Evolutionary conservation across 2,797 vertebrate species (phyloP), one percentile per base, ranked within the genome.

Genomic region (Gymnodraco acuticeps): DNA sequence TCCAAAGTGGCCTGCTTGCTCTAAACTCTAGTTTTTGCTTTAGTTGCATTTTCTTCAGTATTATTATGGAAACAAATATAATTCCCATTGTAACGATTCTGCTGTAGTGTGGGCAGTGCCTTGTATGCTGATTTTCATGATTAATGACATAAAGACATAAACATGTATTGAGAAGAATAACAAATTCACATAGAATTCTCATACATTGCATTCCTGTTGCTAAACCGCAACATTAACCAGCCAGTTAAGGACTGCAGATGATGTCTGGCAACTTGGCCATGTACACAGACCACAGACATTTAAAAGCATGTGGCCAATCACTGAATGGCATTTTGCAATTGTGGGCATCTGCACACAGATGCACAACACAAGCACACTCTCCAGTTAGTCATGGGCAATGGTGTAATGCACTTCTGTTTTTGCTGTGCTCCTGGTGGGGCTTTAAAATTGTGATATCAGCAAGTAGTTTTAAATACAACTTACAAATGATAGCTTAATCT

Each of bases 1-100:
- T 95, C 93, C 93, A 93, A 87, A 89, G 73, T 79, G 80, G 86
- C 77, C 82, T 67, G 62, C 62, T 75, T 74, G 84, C 85, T 85
- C 75, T 64, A 77, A 88, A 84, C 80, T 70, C 80, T 80, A 72
- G 82, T 83, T 90, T 27, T 87, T 89, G 92, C 87, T 89, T 78
- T 60, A 66, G 78, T 89, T 91, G 86, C 88, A 85, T 82, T 92
- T 93, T 87, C 60, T 81, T 59, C 51, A 68, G 56, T 46, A 75
- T 89, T 88, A 66, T 80, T 81, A 68, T 87, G 72, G 82, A 86
- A 84, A 38, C 14, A 92, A 81, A 85, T 63, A 12, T 67, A 54
- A 70, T 64, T 86, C 52, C 73, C 53, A 12, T 84, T 67, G 61
- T 84, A 70, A 58, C 72, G 41, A 1, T 65, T 51, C 38, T 51